These are phyloP conservation scores for Chloropsis hardwickii DNA, from an alignment of 2,113 vertebrate genomes.

Conservation along the genomic window DNA sequence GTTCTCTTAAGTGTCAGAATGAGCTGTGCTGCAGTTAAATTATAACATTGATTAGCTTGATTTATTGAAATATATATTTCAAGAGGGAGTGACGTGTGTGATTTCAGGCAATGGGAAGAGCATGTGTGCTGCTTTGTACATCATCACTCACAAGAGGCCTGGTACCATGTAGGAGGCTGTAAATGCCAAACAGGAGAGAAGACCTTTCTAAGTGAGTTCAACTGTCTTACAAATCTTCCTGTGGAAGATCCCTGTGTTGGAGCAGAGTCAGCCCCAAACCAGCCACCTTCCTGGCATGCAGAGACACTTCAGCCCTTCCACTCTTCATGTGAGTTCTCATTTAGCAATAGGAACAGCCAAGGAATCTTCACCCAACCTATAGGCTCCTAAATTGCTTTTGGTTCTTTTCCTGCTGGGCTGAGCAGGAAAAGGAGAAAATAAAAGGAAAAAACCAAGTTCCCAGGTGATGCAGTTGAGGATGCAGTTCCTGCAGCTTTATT, in stretches of 20 bases:
- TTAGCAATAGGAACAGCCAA: neutral
- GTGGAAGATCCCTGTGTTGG: neutral
- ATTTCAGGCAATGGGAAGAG: neutral
- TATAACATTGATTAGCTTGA: neutral
- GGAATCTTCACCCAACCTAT: neutral
- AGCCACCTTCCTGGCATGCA: neutral
- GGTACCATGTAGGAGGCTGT: neutral
- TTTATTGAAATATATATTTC: neutral
- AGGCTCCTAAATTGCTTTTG: neutral
- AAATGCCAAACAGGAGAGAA: neutral
- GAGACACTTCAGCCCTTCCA: neutral
- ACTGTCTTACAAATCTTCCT: neutral
- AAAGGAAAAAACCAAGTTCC: neutral
- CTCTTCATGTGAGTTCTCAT: neutral
- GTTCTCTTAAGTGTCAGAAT: neutral
- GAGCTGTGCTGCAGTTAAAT: neutral
- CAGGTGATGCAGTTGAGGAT: neutral
- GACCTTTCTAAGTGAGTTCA: neutral
- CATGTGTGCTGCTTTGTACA: rapidly evolving
- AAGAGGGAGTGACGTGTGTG: neutral
- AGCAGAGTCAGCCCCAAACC: neutral
- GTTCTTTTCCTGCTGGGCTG: neutral
- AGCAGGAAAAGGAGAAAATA: neutral
- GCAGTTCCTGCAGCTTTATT: neutral
- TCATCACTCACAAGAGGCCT: neutral